Evolutionary conservation across 2,113 vertebrate species (phyloP), one percentile per base, ranked within the genome.

Genomic region (Pseudonaja textilis): DNA sequence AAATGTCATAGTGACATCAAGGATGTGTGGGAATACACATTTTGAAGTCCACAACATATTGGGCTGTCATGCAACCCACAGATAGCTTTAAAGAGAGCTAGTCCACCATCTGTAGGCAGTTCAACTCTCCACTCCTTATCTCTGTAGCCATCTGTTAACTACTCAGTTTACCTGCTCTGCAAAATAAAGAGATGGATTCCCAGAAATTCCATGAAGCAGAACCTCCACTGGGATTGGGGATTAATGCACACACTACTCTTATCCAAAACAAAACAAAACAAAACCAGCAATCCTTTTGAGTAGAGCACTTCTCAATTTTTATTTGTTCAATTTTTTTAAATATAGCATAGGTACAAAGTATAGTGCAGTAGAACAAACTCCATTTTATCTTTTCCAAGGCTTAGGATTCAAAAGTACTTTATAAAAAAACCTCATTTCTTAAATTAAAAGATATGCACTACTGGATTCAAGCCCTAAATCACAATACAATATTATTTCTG

Each of bases 1-100:
- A 90, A 93, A 90, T 93, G 92, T 93, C 92, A 93, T 90, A 90
- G 64, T 93, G 92, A 93, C 92, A 93, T 93, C 89, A 93, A 81
- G 89, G 56, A 34, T 93, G 89, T 93, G 92, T 93, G 92, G 92
- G 92, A 93, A 93, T 64, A 93, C 89, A 90, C 81, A 90, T 90
- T 93, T 89, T 87, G 89, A 93, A 90, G 56, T 93, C 89, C 56
- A 93, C 89, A 90, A 90, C 92, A 90, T 93, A 93, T 93, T 93
- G 92, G 89, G 92, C 89, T 93, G 89, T 93, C 92, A 93, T 93
- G 81, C 81, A 93, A 64, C 81, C 92, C 89, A 93, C 92, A 87
- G 81, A 90, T 57, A 86, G 89, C 89, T 90, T 93, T 89, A 93
- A 90, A 93, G 81, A 81, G 89, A 90, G 81, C 64, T 90, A 64